Evolutionary conservation across 2,113 vertebrate genomes (phyloP).

Genomic region (Danionella cerebrum): DNA sequence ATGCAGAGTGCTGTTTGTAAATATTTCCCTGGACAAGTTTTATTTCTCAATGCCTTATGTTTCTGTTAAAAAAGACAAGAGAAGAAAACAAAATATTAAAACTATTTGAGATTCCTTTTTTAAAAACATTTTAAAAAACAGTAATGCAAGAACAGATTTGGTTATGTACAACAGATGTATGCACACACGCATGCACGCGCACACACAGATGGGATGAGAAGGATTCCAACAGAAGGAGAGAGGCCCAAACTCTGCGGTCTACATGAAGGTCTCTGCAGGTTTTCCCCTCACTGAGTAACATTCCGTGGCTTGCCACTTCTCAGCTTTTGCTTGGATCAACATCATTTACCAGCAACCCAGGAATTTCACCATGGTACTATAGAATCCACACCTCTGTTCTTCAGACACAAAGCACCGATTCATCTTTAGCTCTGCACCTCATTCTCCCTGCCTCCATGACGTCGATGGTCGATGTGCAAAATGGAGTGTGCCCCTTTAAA

Average conservation of each 20-base stretch:
- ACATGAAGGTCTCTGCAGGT: not conserved
- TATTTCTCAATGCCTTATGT: too few species aligned
- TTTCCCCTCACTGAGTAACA: not conserved
- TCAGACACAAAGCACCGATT: constrained; percentile 51
- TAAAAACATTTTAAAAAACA: not conserved
- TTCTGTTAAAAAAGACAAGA: too few species aligned
- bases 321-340: constrained; percentile 9
- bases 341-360: constrained; percentile 26
- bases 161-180: not conserved
- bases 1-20: too few species aligned
- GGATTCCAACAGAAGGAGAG: not conserved
- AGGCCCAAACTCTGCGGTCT: not conserved
- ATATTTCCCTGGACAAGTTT: too few species aligned
- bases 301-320: not conserved
- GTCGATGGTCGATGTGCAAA: not conserved
- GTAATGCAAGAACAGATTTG: not conserved
- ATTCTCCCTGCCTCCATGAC: not conserved
- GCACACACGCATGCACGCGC: not conserved
- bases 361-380: constrained; percentile 49
- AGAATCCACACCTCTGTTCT: constrained; percentile 54
- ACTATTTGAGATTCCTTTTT: too few species aligned
- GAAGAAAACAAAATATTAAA: too few species aligned
- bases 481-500: not conserved
- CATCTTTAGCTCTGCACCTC: constrained; percentile 20
- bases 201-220: not conserved